Evolutionary conservation across 1,140 invertebrate genomes (phyloP), one percentile per base, ranked within the genome.

Genomic region (Scaptodrosophila lebanonensis): DNA sequence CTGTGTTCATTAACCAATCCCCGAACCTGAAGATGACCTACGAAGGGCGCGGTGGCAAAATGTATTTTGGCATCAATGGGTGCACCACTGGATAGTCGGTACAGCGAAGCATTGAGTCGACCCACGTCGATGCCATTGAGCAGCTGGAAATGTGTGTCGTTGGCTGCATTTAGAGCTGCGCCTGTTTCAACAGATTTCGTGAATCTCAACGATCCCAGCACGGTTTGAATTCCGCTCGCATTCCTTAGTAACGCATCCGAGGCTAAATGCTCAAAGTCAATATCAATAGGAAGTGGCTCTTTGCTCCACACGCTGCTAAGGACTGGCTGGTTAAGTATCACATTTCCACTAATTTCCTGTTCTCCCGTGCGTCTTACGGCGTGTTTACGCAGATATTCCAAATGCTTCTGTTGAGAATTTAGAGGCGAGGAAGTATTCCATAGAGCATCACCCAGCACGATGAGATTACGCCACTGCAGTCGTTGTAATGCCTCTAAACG

Each of bases 91-190:
- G 70, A 68, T 20, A 49, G 29, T 0, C 83, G 71, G 57, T 84
- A 86, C 0, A 86, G 49, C 2, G 83, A 85, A 2, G 51, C 39
- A 57, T 86, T 84, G 1, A 86, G 40, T 1, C 61, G 75, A 8
- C 15, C 0, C 0, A 82, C 50, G 43, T 86, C 68, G 1, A 86
- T 77, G 3, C 45, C 38, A 45, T 85, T 84, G 0, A 86, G 20
- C n/a, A 32, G 16, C 1, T 30, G 20, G 3, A 83, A 60, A 3
- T 61, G 12, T 0, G 44, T 27, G 18, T 79, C 50, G 2, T 30
- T 30, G 0, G 42, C n/a, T 48, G 12, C 5, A 79, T 13, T 1
- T 51, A 12, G 6, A 62, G 50, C 0, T 50, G 45, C 4, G 68
- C 29, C 2, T 17, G 3, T 0, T 85, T 13, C 6, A 50, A 0